Evolutionary conservation across 2,888 invertebrate species (phyloP).

Genomic region (Andrena fulva): DNA sequence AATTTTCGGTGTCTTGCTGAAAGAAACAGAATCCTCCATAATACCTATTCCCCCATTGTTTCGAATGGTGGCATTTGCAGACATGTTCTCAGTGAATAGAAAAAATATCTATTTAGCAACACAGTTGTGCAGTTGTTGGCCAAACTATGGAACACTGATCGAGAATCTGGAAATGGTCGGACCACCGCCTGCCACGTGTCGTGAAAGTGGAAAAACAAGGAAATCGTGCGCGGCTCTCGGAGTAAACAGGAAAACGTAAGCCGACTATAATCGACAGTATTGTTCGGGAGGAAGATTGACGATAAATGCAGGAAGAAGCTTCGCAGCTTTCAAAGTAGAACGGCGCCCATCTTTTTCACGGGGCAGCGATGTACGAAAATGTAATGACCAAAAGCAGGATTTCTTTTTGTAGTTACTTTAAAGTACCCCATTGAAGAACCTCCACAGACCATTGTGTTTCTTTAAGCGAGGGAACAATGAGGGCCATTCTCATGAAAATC

Average conservation of each 20-base stretch:
- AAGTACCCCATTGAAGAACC: slow-evolving; percentile 53
- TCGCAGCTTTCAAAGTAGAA: slow-evolving; percentile 28
- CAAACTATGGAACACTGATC: background rate
- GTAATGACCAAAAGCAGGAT: slow-evolving; percentile 55
- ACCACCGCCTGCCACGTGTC: slow-evolving; percentile 37
- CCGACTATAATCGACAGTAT: slow-evolving; percentile 14
- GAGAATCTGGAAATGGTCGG: background rate
- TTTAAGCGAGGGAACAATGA: slow-evolving; percentile 73
- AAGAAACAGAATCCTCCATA: no score
- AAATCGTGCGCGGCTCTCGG: slow-evolving; percentile 13
- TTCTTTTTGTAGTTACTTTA: slow-evolving; percentile 47
- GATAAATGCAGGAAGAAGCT: slow-evolving; percentile 37
- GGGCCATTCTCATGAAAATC: slow-evolving; percentile 69
- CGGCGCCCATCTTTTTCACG: slow-evolving; percentile 40
- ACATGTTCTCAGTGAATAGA: background rate
- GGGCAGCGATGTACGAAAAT: slow-evolving; percentile 47
- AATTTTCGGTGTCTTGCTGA: no score
- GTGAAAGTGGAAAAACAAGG: slow-evolving; percentile 8
- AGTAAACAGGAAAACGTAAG: slow-evolving; percentile 3
- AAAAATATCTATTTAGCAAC: background rate
- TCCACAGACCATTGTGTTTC: slow-evolving; percentile 53
- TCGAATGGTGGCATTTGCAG: background rate
- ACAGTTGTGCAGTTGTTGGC: background rate
- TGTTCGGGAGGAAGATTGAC: slow-evolving; percentile 42
- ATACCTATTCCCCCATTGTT: background rate